Conservation (phyloP, 2,797 vertebrate species). For the Smutsia temminckii region DNA sequence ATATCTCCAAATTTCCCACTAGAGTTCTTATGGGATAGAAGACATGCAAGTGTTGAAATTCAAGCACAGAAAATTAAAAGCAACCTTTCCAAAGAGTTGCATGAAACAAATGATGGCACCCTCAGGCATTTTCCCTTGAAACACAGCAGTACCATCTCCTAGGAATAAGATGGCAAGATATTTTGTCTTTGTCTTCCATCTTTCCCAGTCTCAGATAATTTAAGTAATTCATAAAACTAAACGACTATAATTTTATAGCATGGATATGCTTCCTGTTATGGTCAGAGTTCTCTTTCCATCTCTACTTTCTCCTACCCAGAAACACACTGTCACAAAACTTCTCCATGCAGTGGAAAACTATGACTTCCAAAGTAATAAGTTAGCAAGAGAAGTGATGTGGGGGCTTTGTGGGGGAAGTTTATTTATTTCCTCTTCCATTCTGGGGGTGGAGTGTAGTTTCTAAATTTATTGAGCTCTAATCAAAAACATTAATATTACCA, state of each 20-base stretch:
- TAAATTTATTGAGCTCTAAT: not conserved
- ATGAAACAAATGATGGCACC: not conserved
- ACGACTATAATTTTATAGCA: not conserved
- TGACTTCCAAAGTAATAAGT: not conserved
- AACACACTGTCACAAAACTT: not conserved
- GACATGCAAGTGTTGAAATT: constrained; percentile 14
- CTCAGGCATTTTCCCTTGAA: not conserved
- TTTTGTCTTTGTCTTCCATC: not conserved
- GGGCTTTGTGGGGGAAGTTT: not conserved
- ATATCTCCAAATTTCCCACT: not conserved
- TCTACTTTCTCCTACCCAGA: not conserved
- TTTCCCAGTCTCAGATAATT: not conserved
- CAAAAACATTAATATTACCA: not conserved
- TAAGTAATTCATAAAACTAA: not conserved
- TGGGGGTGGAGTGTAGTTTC: not conserved
- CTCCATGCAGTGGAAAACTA: not conserved
- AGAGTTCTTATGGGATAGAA: not conserved
- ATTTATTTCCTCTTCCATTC: not conserved
- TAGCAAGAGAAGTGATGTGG: not conserved
- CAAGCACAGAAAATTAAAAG: constrained; percentile 19
- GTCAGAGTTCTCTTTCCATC: not conserved
- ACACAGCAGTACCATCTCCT: not conserved
- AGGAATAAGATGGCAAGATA: not conserved
- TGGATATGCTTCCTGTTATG: not conserved
- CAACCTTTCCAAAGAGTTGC: not conserved